Evolutionary conservation across 2,888 invertebrate species (phyloP).

Genomic region (Acheta domesticus): DNA sequence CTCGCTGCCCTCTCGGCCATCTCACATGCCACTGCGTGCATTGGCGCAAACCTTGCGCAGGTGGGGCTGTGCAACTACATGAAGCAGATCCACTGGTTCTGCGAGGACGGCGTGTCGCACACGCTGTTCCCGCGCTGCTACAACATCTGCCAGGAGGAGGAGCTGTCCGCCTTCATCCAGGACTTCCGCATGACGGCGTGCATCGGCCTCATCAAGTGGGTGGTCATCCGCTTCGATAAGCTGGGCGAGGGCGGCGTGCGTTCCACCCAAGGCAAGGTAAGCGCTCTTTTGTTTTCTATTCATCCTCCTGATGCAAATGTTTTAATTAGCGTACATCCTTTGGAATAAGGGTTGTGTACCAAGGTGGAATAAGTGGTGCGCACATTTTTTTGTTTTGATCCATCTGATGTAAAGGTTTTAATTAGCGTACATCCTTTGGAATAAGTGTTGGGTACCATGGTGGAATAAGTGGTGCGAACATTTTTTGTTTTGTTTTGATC

Average conservation of each 20-base stretch:
- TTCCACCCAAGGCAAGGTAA: constrained; percentile 40
- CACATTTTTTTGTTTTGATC: too few species aligned
- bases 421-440: too few species aligned
- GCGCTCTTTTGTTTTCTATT: not conserved
- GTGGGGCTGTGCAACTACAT: constrained; percentile 71
- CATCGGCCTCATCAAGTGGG: constrained; percentile 75
- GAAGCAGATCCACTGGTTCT: constrained; percentile 81
- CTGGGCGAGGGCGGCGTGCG: constrained; percentile 53
- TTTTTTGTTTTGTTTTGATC: too few species aligned
- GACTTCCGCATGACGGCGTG: constrained; percentile 89
- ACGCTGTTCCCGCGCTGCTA: constrained; percentile 85
- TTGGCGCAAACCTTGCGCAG: constrained; percentile 40
- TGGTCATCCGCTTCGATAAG: constrained; percentile 57
- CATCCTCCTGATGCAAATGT: not conserved
- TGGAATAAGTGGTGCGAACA: too few species aligned
- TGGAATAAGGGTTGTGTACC: too few species aligned
- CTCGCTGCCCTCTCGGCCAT: too few species aligned
- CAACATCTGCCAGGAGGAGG: constrained; percentile 76
- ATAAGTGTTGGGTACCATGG: too few species aligned
- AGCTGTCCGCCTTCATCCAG: constrained; percentile 77
- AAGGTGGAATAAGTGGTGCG: too few species aligned
- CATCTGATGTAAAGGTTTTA: too few species aligned
- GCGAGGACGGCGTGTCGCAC: constrained; percentile 73
- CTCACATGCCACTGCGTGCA: too few species aligned
- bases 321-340: not conserved